Base-by-base conservation (phyloP, 2,888 invertebrate genomes). In the Eurytoma adleriae region DNA sequence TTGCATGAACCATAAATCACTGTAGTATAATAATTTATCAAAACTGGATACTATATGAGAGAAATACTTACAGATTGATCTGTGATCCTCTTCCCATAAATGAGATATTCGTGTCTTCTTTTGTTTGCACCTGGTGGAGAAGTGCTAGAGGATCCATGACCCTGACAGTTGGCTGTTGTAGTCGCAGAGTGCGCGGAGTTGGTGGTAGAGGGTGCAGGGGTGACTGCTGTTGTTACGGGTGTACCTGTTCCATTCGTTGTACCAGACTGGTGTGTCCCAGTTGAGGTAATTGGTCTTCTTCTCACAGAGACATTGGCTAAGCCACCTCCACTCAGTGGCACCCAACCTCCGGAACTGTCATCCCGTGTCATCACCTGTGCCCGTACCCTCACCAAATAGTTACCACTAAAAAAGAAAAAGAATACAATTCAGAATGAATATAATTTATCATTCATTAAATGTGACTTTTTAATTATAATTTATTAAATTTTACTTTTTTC, bases 351-450 rank as follows among this genome's bases (percentile, higher is more conserved):
- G 85, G 97, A 96, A 92, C 96, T 97, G 92, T 98, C 99, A 94
- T 99, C 98, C 91, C 98, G 94, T 90, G 96, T 97, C 98, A 99
- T 99, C 93, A 98, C 98, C 95, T 98, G 98, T 93, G 98, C 98
- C 91, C 97, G 96, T 91, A 99, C 98, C 92, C 96, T 97, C 94
- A 98, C 98, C 95, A 98, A 93, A 93, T 95, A 96, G 93, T 95
- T 93, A 91, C 93, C 96, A 95, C 97, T 97, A 93, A 56, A 94
- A 93, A n/a, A 48, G 69, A 74, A 24, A 27, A 57, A 61, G 18
- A 30, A 62, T 62, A 27, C 3, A 56, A 14, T 70, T 61, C 20
- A 30, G 3, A n/a, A 69, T 27, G n/a, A 48, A 48, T 13, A 67
- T 48, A n/a, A 24, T 62, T 10, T n/a, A 24, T 56, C 4, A 59